Evolutionary conservation across 2,797 vertebrate species (phyloP).

Genomic region (Hemibagrus guttatus): DNA sequence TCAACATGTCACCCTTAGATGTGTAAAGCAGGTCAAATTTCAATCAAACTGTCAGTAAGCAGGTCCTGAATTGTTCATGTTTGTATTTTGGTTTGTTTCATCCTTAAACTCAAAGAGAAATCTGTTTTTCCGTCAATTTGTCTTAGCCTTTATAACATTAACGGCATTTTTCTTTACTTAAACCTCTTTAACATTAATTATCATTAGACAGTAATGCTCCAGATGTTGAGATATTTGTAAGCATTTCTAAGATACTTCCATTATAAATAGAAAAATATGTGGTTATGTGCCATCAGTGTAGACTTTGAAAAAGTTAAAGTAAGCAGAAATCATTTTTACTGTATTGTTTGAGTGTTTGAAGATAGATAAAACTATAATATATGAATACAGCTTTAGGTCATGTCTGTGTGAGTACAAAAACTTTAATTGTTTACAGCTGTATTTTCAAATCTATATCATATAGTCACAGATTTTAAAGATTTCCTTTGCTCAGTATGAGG

Average conservation of each 20-base stretch:
- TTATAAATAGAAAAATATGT: neutral
- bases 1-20: conserved; percentile 16
- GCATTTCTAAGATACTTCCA: neutral
- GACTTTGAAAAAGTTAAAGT: neutral
- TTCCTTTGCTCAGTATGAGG: neutral
- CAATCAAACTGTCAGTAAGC: neutral
- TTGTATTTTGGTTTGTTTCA: neutral
- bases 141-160: neutral
- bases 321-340: neutral
- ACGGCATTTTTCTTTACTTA: neutral
- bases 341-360: neutral
- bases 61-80: neutral
- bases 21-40: neutral
- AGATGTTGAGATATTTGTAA: neutral
- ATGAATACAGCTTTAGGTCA: neutral
- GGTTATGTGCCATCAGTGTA: neutral
- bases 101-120: neutral
- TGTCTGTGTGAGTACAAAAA: neutral
- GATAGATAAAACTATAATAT: neutral
- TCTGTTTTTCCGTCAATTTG: neutral
- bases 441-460: neutral
- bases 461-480: neutral
- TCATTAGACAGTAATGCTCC: neutral
- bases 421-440: neutral
- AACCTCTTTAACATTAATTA: no score